phyloP scores from a whole-genome alignment of 1,140 invertebrate genomes.

The Bombus pascuorum region DNA sequence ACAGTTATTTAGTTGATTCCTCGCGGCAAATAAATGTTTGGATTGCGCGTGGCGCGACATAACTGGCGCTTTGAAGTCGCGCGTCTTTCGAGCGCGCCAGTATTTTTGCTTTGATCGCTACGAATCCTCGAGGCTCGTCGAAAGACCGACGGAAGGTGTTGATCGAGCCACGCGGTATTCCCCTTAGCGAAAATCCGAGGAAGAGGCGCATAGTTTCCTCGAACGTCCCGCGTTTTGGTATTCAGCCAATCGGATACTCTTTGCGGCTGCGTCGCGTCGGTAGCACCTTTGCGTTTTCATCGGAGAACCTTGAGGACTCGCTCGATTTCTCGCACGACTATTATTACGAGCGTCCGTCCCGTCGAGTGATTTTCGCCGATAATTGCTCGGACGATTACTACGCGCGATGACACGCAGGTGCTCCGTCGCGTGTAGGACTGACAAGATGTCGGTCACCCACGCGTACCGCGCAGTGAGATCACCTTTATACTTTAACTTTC shows the following conservation, averaged over 20 bases:
- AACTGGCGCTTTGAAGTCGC: conserved; percentile 12
- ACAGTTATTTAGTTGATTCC: not conserved
- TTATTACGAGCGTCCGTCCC: not conserved
- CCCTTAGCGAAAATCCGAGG: not conserved
- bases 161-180: not conserved
- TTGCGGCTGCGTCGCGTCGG: too few species aligned
- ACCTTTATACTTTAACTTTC: conserved; percentile 72
- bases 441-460: conserved; percentile 72
- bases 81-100: not conserved
- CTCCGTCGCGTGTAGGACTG: conserved; percentile 70
- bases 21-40: conserved; percentile 10
- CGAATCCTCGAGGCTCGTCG: not conserved
- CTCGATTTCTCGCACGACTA: not conserved
- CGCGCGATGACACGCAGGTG: conserved; percentile 53
- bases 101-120: conserved; percentile 8
- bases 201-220: not conserved
- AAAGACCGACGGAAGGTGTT: not conserved
- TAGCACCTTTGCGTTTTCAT: not conserved
- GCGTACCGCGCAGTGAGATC: conserved; percentile 72
- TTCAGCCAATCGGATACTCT: too few species aligned
- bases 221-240: not conserved
- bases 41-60: not conserved
- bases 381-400: conserved; percentile 47
- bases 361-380: conserved; percentile 23
- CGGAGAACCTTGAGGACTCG: not conserved